These are phyloP conservation scores for Apteryx mantelli DNA, from an alignment of 2,113 vertebrate species.

Conservation along the genomic window DNA sequence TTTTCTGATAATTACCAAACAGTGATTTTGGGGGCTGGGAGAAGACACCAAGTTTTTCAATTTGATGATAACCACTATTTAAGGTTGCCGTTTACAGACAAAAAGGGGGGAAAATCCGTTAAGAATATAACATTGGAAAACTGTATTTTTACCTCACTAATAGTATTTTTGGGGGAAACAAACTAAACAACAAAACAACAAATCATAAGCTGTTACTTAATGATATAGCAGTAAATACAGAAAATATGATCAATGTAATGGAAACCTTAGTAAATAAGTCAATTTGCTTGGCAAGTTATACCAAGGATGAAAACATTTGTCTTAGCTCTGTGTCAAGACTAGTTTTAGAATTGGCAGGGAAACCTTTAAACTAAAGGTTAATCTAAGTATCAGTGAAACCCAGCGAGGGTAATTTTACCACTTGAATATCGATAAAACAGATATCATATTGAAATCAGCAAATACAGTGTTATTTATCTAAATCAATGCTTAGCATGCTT, in stretches of 20 bases:
- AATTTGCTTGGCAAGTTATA: background rate
- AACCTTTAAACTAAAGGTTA: background rate
- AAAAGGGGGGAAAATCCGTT: background rate
- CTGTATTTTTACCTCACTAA: fast-evolving
- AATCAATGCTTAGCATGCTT: background rate
- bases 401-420: background rate
- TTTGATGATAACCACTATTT: background rate
- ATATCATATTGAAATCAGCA: background rate
- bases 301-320: background rate
- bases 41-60: background rate
- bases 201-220: background rate
- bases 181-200: background rate
- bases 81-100: background rate
- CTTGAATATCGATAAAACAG: background rate
- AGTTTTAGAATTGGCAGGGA: background rate
- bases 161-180: background rate
- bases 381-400: background rate
- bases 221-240: fast-evolving
- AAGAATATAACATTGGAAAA: background rate
- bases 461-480: background rate
- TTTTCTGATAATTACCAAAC: background rate
- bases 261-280: background rate
- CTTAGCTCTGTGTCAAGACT: background rate
- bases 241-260: background rate
- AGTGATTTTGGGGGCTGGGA: background rate